Percentiles rank a stretch among this genome's conserved stretches.
phyloP scores from a whole-genome alignment of 2,797 vertebrate genomes.

The Epinephelus coioides region DNA sequence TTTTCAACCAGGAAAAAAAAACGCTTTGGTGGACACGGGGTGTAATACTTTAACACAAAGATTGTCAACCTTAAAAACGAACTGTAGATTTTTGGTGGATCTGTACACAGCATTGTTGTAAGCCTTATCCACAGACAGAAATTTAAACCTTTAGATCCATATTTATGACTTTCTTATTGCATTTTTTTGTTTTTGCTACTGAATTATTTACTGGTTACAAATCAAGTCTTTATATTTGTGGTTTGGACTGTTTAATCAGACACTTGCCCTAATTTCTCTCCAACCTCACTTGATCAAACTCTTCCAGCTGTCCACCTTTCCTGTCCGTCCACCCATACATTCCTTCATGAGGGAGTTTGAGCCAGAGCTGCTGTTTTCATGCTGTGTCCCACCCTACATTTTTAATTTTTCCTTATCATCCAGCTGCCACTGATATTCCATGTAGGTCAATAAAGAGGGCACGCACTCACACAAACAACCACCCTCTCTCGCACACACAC shows the following conservation, averaged over 20 bases:
- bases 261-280: background rate
- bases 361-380: constrained; percentile 46
- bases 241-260: constrained; percentile 9
- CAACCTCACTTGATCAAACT: constrained; percentile 32
- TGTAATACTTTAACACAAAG: background rate
- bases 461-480: constrained; percentile 32
- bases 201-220: background rate
- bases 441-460: constrained; percentile 79
- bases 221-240: background rate
- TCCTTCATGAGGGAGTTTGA: constrained; percentile 24
- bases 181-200: background rate
- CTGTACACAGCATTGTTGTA: background rate
- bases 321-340: constrained; percentile 39
- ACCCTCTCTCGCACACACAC: background rate
- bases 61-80: background rate
- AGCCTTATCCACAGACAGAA: background rate
- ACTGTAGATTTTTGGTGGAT: background rate
- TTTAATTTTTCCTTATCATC: constrained; percentile 72
- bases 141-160: constrained; percentile 1
- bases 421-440: constrained; percentile 69
- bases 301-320: constrained; percentile 37
- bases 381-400: constrained; percentile 66
- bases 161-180: background rate
- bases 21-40: too few species aligned
- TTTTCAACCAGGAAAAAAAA: too few species aligned